Conservation (phyloP, 2,888 invertebrate genomes). For the Stenodera caucasica region DNA sequence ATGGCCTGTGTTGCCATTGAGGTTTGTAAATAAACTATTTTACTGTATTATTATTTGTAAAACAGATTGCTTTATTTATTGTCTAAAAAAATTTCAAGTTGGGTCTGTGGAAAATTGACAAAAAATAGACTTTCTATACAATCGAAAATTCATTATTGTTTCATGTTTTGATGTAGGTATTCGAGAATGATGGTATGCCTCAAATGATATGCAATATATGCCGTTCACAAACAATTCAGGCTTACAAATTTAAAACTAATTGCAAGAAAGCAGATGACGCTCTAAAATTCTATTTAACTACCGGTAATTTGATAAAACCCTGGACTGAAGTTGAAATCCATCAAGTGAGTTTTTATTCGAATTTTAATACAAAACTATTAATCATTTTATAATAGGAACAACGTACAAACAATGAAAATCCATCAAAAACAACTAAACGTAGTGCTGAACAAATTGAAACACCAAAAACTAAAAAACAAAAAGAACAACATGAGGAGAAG, state of each 20-base stretch:
- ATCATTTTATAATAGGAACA: not conserved
- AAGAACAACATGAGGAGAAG: slow-evolving; percentile 6
- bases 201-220: slow-evolving; percentile 71
- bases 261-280: slow-evolving; percentile 75
- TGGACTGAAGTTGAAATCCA: slow-evolving; percentile 30
- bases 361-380: too few species aligned
- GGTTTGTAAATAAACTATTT: slow-evolving; percentile 58
- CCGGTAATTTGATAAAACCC: slow-evolving; percentile 58
- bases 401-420: slow-evolving; percentile 17
- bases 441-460: slow-evolving; percentile 2
- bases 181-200: slow-evolving; percentile 74
- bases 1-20: slow-evolving; percentile 77
- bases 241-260: slow-evolving; percentile 74
- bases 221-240: slow-evolving; percentile 67
- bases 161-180: slow-evolving; percentile 56
- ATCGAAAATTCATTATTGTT: too few species aligned
- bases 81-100: too few species aligned
- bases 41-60: slow-evolving; percentile 13
- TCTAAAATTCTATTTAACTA: slow-evolving; percentile 67
- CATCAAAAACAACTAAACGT: slow-evolving; percentile 11
- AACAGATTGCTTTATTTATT: slow-evolving; percentile 8
- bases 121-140: too few species aligned
- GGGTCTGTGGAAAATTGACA: too few species aligned
- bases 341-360: slow-evolving; percentile 51
- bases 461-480: not conserved